phyloP scores from a whole-genome alignment of 2,888 invertebrate species.

The Deladenus siricidicola region DNA sequence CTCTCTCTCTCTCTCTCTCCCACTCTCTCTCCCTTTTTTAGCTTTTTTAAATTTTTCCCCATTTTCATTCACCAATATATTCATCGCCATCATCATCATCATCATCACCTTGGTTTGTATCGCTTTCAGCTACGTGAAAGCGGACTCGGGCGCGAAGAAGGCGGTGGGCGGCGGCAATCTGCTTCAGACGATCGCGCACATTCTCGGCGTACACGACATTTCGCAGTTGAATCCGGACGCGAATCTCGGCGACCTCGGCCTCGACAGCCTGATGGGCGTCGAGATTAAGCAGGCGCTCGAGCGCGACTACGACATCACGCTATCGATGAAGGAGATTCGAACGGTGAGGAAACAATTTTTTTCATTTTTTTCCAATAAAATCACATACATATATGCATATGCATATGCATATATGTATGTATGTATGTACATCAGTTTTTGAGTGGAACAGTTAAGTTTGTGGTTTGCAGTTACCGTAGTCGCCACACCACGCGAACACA shows the following conservation, averaged over 20 bases:
- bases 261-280: conserved; percentile 97
- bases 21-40: too few species aligned
- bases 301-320: conserved; percentile 70
- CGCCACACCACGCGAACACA: too few species aligned
- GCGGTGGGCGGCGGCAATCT: conserved; percentile 55
- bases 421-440: too few species aligned
- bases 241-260: conserved; percentile 83
- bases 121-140: conserved; percentile 43
- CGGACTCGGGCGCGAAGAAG: conserved; percentile 44
- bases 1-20: too few species aligned
- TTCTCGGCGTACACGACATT: conserved; percentile 72
- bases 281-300: conserved; percentile 73
- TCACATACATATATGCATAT: too few species aligned
- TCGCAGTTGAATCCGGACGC: conserved; percentile 69
- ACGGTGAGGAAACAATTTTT: conserved; percentile 22
- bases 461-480: too few species aligned
- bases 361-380: neutral
- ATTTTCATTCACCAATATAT: too few species aligned
- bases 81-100: too few species aligned
- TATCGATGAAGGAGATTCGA: conserved; percentile 67
- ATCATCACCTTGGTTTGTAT: neutral
- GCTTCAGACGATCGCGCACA: conserved; percentile 53
- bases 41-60: too few species aligned
- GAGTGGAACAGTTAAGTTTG: too few species aligned
- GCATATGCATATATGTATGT: too few species aligned